Evolutionary conservation across 2,888 invertebrate genomes (phyloP).

Genomic region (Spodoptera exigua): DNA sequence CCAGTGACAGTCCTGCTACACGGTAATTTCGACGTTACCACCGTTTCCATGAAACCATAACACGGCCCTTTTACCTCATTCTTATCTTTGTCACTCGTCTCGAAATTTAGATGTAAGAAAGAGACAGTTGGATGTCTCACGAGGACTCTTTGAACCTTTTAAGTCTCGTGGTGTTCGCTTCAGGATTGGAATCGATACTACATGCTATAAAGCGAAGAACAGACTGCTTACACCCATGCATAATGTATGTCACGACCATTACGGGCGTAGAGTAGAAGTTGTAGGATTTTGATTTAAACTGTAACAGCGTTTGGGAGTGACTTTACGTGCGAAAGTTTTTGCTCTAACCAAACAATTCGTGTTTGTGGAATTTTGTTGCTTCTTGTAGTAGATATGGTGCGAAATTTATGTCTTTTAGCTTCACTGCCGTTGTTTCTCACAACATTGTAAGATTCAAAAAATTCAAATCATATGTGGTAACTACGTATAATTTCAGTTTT

Average conservation of each 20-base stretch:
- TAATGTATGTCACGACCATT: conserved; percentile 56
- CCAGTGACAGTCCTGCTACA: conserved; percentile 43
- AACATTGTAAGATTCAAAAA: too few relatives aligned
- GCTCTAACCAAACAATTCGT: conserved; percentile 8
- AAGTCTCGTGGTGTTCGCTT: conserved; percentile 23
- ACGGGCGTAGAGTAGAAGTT: conserved; percentile 50
- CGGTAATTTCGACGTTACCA: conserved; percentile 38
- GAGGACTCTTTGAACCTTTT: too few relatives aligned
- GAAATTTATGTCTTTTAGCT: not conserved
- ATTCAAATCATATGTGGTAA: too few relatives aligned
- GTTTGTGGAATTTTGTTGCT: not conserved
- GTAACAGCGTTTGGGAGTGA: conserved; percentile 27
- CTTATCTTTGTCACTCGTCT: conserved; percentile 29
- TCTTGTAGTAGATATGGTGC: not conserved
- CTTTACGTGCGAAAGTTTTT: conserved; percentile 17
- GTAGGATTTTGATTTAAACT: conserved; percentile 54
- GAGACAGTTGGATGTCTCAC: conserved; percentile 30
- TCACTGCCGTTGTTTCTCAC: too few relatives aligned
- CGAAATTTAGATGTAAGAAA: conserved; percentile 24
- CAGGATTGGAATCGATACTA: conserved; percentile 55
- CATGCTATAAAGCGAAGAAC: conserved; percentile 49
- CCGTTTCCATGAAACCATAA: conserved; percentile 30
- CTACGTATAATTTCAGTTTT: too few relatives aligned
- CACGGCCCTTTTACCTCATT: conserved; percentile 17
- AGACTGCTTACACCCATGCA: conserved; percentile 55